Conservation (phyloP, 2,888 invertebrate species). For the Athetis lepigone region DNA sequence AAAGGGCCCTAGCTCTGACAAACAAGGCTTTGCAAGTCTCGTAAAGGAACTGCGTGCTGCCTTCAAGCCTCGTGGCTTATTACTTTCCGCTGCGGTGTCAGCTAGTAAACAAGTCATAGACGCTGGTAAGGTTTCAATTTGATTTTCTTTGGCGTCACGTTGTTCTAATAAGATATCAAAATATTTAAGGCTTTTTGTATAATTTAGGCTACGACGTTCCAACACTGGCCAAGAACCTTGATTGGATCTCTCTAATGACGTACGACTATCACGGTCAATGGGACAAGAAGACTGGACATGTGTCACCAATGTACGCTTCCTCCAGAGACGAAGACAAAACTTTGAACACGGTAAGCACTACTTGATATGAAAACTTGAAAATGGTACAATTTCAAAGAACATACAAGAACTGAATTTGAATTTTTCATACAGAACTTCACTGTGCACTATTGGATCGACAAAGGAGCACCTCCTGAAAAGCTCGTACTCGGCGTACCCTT, state of each 20-base stretch:
- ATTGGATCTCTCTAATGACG: constrained; percentile 97
- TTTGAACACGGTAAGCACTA: constrained; percentile 92
- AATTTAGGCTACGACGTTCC: constrained; percentile 93
- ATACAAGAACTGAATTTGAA: neutral
- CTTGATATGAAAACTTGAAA: neutral
- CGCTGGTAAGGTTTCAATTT: constrained; percentile 88
- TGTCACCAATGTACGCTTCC: constrained; percentile 96
- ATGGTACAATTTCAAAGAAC: neutral
- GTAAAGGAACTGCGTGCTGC: constrained; percentile 93
- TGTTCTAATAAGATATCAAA: too few species aligned
- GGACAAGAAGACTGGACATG: constrained; percentile 97
- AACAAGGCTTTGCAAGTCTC: constrained; percentile 93
- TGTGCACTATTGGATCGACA: constrained; percentile 95
- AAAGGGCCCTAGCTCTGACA: constrained; percentile 95
- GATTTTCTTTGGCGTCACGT: neutral
- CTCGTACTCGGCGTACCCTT: constrained; percentile 96
- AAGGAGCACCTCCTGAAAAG: constrained; percentile 95
- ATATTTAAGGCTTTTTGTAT: neutral
- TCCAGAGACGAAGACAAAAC: constrained; percentile 93
- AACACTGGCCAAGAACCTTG: constrained; percentile 93
- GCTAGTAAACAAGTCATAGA: constrained; percentile 96
- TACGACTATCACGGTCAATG: constrained; percentile 98
- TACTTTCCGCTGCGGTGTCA: constrained; percentile 96
- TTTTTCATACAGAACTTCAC: constrained; percentile 93
- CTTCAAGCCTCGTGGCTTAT: constrained; percentile 93